Percentiles rank a stretch among this genome's conserved stretches.
These are phyloP conservation scores for Archaeoteleia sp. DNA, from an alignment of 2,888 invertebrate species.

Conservation along the genomic window DNA sequence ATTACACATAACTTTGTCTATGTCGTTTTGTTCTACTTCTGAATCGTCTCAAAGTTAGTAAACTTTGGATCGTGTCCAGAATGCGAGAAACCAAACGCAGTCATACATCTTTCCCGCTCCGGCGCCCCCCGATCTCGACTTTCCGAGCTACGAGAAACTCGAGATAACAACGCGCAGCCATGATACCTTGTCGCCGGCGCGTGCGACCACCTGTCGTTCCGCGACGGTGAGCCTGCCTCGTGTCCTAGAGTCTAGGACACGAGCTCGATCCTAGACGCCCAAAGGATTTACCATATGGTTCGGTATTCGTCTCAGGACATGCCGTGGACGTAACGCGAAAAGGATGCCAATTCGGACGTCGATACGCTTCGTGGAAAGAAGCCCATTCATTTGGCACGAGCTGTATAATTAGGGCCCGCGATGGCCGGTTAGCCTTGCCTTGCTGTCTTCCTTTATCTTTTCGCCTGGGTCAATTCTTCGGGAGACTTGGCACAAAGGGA, in stretches of 20 bases:
- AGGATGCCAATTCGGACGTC: constrained; percentile 36
- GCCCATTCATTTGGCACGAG: constrained; percentile 72
- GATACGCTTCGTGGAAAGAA: constrained; percentile 56
- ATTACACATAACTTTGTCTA: too few species aligned
- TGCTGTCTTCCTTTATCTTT: constrained; percentile 9
- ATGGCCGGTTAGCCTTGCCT: constrained; percentile 18
- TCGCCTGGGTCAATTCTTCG: constrained; percentile 22
- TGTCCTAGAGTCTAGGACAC: constrained; percentile 1
- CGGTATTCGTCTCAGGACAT: constrained; percentile 54
- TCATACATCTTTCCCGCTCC: too few species aligned
- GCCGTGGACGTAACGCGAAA: constrained; percentile 54
- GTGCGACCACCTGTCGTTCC: constrained; percentile 55
- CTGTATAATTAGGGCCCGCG: constrained; percentile 69
- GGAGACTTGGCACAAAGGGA: background rate
- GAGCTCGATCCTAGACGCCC: constrained; percentile 17
- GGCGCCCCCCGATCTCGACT: too few species aligned
- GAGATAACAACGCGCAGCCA: too few species aligned
- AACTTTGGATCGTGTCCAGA: too few species aligned
- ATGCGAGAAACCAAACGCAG: too few species aligned
- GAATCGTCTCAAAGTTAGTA: too few species aligned
- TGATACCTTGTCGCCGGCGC: too few species aligned
- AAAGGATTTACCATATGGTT: constrained; percentile 74
- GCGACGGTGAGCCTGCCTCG: constrained; percentile 54
- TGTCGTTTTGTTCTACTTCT: too few species aligned
- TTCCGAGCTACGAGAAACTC: too few species aligned